Conservation (phyloP, 2,797 vertebrate genomes). For the Etheostoma nigrum region DNA sequence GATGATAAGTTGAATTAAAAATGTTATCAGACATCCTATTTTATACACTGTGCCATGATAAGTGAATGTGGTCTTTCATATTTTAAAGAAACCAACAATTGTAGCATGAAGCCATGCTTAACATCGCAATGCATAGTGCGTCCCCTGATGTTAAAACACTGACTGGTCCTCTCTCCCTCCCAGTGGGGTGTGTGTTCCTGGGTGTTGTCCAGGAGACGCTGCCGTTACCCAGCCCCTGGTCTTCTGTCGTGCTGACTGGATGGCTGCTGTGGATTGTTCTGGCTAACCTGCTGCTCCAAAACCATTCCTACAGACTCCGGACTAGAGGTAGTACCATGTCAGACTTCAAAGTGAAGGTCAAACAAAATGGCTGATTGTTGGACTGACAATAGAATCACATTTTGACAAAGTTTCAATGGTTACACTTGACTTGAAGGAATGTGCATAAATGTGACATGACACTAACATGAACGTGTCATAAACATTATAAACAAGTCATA, state of each 20-base stretch:
- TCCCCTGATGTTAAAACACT: neutral
- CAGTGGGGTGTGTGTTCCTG: conserved; percentile 89
- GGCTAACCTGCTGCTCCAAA: conserved; percentile 85
- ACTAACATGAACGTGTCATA: too few species aligned
- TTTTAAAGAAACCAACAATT: too few species aligned
- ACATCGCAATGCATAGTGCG: neutral
- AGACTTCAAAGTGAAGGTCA: neutral
- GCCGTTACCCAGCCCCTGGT: conserved; percentile 84
- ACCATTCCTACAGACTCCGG: conserved; percentile 65
- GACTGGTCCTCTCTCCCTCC: neutral
- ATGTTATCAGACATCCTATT: too few species aligned
- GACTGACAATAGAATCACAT: neutral
- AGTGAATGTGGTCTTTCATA: too few species aligned
- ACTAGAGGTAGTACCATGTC: conserved; percentile 65
- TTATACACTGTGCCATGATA: too few species aligned
- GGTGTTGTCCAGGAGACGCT: conserved; percentile 88
- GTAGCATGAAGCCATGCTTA: neutral
- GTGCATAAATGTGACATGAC: too few species aligned
- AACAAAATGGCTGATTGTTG: neutral
- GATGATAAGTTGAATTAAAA: too few species aligned
- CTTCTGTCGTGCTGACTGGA: conserved; percentile 84
- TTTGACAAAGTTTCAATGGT: neutral
- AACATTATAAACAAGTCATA: too few species aligned
- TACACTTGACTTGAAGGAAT: too few species aligned
- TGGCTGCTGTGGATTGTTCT: conserved; percentile 89